Percentiles rank a stretch among this genome's conserved stretches.
Evolutionary conservation across 2,797 vertebrate species (phyloP).

Genomic region (Parauchenoglanis ngamensis): DNA sequence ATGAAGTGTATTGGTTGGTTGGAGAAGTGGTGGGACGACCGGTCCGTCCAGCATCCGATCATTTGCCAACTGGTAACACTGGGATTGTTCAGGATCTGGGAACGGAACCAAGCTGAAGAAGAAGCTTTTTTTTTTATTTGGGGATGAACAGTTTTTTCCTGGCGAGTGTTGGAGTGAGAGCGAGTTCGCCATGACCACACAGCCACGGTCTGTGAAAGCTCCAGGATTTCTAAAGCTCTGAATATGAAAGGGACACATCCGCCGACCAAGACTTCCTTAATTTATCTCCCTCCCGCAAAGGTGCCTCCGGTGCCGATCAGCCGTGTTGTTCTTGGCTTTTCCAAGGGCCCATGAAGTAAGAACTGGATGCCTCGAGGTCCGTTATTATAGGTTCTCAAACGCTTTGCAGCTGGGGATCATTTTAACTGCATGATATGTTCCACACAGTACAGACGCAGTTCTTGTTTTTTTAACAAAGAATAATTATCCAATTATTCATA

Average conservation of each 20-base stretch:
- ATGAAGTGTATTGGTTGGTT: not conserved
- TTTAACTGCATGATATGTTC: not conserved
- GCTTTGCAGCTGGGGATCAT: not conserved
- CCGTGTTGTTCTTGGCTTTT: not conserved
- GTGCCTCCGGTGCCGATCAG: not conserved
- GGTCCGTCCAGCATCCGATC: not conserved
- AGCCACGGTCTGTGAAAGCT: not conserved
- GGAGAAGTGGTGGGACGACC: not conserved
- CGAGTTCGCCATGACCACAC: not conserved
- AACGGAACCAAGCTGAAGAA: slow-evolving; percentile 13
- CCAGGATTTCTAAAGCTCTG: not conserved
- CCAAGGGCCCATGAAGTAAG: not conserved
- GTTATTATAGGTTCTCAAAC: not conserved
- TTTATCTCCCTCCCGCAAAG: slow-evolving; percentile 5
- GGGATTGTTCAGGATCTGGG: slow-evolving; percentile 24
- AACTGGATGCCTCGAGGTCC: not conserved
- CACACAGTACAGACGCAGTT: not conserved
- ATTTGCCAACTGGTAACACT: slow-evolving; percentile 9
- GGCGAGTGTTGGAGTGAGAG: not conserved
- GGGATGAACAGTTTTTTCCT: slow-evolving; percentile 6
- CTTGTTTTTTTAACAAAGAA: not conserved
- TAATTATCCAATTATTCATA: no score
- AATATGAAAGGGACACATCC: slow-evolving; percentile 11
- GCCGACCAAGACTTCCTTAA: not conserved
- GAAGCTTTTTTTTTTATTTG: not conserved